phyloP scores from a whole-genome alignment of 2,113 vertebrate species.

The Scopus umbretta region DNA sequence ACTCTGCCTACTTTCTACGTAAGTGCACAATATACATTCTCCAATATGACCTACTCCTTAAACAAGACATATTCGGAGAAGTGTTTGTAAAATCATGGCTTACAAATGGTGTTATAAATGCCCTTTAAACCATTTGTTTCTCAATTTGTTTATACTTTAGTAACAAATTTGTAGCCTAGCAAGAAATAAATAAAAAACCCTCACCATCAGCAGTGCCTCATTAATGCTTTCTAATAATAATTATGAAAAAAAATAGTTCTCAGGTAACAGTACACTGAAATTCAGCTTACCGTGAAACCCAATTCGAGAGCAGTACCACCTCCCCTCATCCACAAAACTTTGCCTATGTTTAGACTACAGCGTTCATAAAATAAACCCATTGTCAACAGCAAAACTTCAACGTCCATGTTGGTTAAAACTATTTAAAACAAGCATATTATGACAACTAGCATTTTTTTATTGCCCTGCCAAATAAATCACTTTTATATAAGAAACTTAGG shows the following conservation, averaged over 20 bases:
- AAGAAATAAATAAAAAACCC: neutral
- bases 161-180: neutral
- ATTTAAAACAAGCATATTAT: neutral
- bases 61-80: neutral
- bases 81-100: neutral
- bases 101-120: neutral
- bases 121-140: neutral
- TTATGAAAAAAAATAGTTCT: neutral
- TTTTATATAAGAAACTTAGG: neutral
- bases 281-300: neutral
- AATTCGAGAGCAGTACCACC: neutral
- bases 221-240: neutral
- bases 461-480: neutral
- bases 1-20: neutral
- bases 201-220: neutral
- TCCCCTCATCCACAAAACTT: neutral
- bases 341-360: neutral
- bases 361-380: neutral
- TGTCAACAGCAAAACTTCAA: neutral
- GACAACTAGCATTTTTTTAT: neutral
- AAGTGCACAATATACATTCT: neutral
- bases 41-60: neutral
- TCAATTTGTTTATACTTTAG: neutral
- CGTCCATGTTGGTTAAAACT: neutral
- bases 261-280: neutral